These are phyloP conservation scores for Bergia puertoricense DNA, from an alignment of 92 coral and sea anemone species.

Conservation along the genomic window DNA sequence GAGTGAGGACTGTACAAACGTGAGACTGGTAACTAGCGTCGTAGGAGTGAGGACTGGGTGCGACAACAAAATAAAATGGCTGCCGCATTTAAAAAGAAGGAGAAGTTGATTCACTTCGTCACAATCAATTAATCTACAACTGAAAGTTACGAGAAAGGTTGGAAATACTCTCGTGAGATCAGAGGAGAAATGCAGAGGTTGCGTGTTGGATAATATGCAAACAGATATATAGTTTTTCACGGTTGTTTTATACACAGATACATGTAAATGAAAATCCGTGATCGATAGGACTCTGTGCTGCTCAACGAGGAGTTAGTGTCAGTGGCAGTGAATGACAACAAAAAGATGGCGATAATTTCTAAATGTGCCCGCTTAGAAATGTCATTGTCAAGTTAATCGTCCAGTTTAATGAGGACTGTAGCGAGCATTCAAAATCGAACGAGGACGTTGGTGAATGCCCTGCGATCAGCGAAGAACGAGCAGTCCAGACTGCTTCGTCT, in stretches of 20 bases:
- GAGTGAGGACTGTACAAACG: too few species aligned
- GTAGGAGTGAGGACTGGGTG: too few species aligned
- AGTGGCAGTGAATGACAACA: too few species aligned
- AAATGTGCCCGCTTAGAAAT: background rate
- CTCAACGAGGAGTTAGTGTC: too few species aligned
- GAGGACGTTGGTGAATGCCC: constrained; percentile 77
- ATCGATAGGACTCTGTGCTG: too few species aligned
- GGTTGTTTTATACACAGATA: too few species aligned
- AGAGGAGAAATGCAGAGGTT: too few species aligned
- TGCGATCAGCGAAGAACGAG: constrained; percentile 80
- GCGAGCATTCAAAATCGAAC: constrained; percentile 95
- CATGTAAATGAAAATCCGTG: too few species aligned
- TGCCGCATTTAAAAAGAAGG: background rate
- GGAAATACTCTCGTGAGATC: too few species aligned
- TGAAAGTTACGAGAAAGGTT: too few species aligned
- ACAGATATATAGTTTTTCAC: background rate
- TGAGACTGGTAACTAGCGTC: too few species aligned
- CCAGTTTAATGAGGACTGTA: constrained; percentile 70
- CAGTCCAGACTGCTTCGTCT: constrained; percentile 83
- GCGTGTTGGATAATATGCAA: background rate
- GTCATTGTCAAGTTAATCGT: background rate
- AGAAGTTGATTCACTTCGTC: background rate
- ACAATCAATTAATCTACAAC: background rate
- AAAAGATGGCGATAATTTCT: too few species aligned
- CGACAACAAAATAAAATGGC: background rate